phyloP scores from a whole-genome alignment of 2,797 vertebrate species.

The Hirundo rustica region DNA sequence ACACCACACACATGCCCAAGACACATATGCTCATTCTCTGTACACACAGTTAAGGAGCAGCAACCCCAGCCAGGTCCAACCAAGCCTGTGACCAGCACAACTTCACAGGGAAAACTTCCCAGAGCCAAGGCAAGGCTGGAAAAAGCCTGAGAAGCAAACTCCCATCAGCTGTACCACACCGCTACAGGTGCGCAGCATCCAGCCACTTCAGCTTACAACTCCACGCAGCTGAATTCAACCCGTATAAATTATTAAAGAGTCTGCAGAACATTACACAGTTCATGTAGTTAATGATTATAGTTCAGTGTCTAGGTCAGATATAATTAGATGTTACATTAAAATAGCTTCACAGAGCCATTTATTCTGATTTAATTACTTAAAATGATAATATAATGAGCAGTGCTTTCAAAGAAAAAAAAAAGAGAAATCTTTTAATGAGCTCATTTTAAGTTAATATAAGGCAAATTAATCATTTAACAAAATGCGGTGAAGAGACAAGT shows the following conservation, averaged over 20 bases:
- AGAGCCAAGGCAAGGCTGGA: not conserved
- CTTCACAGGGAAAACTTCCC: not conserved
- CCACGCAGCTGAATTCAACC: conserved; percentile 77
- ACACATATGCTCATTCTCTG: fast-evolving
- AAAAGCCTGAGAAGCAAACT: not conserved
- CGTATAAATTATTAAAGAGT: conserved; percentile 86
- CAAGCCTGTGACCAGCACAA: fast-evolving
- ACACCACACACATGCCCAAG: fast-evolving
- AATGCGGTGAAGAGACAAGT: conserved; percentile 59
- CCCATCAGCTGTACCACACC: not conserved
- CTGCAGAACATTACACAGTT: conserved; percentile 86
- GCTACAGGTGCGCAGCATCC: conserved; percentile 65
- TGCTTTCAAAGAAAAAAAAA: conserved; percentile 74
- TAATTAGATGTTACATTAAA: conserved; percentile 91
- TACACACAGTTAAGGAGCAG: fast-evolving
- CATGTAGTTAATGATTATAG: conserved; percentile 90
- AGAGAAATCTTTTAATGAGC: conserved; percentile 75
- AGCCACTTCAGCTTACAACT: conserved; percentile 21
- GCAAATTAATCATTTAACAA: conserved; percentile 78
- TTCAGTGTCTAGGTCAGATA: conserved; percentile 91
- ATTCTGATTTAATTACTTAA: conserved; percentile 92
- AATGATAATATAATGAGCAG: conserved; percentile 86
- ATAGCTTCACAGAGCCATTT: conserved; percentile 87
- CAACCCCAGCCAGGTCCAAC: not conserved
- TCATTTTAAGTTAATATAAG: conserved; percentile 80